Evolutionary conservation across 2,797 vertebrate genomes (phyloP), one percentile per base, ranked within the genome.

Genomic region (Mionectes olivaceus): DNA sequence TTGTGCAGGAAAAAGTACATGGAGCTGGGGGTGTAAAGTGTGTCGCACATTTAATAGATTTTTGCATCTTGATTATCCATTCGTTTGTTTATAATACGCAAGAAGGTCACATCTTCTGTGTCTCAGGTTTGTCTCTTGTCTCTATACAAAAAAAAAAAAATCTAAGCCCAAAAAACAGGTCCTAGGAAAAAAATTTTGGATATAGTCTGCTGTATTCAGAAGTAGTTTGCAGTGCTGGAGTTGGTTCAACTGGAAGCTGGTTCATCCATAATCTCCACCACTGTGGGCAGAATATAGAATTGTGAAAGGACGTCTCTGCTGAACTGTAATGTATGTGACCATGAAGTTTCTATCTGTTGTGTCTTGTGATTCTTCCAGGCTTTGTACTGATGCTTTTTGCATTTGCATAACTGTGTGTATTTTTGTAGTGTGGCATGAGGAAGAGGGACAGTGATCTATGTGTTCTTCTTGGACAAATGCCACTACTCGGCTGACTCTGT

Each of bases 351-450:
- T 74, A 5, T 68, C 56, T 85, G 35, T 50, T 94, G n/a, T 78
- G 43, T 95, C 50, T 65, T 68, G n/a, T 69, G 68, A 39, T 77
- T 85, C 68, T 86, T 91, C 69, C 69, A 94, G 57, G 61, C 60
- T 94, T 90, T 70, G 59, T 70, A 65, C 37, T 56, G 61, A 71
- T 84, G 53, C 60, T 92, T 92, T 83, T 57, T 68, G 43, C 39
- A 59, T 83, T 90, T 84, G 63, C 69, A 7, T 49, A 57, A 64
- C 63, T 71, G 1, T 32, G 1, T 32, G 2, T 69, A 13, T 88
- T 77, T 87, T 16, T 10, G 14, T 44, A 47, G n/a, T 13, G 32
- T 77, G 86, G 63, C 79, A 9, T 15, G 25, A 57, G 61, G 68
- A 78, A 70, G 60, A 84, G 57, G 39, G 61, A 61, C 4, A 11